Base-by-base conservation (phyloP, 2,797 vertebrate genomes). In the Tolypeutes matacus region DNA sequence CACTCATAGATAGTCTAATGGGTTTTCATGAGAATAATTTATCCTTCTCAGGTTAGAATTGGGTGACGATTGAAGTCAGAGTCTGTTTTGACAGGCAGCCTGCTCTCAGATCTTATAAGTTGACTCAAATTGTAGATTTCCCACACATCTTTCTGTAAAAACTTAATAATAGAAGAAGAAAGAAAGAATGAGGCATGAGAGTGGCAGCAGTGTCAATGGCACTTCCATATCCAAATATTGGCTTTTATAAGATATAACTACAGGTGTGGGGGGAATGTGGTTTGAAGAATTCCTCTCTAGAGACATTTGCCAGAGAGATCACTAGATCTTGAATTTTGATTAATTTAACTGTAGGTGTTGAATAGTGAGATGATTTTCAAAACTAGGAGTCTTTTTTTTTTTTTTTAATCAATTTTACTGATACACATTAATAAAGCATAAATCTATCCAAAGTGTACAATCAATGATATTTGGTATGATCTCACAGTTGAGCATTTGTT, bases 51-150 rank as follows among this genome's bases (percentile, higher is more conserved):
- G 95, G 95, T 87, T 96, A 95, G 80, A 95, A 98, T 96, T 98
- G 58, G 97, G 97, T 49, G 25, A 97, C 94, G 58, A 97, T 88
- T 53, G 21, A 97, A 97, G 97, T 95, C 87, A 86, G 92, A 88
- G 93, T 97, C 77, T 98, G 97, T 98, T 98, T 98, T 98, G 98
- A 98, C 98, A 98, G 97, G 86, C 72, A 53, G 36, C 70, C 95
- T 89, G 97, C 95, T 93, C 92, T 88, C 13, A 96, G 94, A 96
- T 93, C 85, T 96, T 78, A 75, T 62, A 86, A 70, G 92, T 96
- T 97, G 97, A 97, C 95, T 98, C 97, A 76, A 96, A 92, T 94
- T 64, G 29, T 42, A 58, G 93, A 96, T 97, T 98, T 90, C 96
- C 86, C 46, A 93, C 92, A 95, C 96, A 98, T 97, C 96, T 92